Conservation (phyloP, 2,113 vertebrate genomes). For the Canis aureus region DNA sequence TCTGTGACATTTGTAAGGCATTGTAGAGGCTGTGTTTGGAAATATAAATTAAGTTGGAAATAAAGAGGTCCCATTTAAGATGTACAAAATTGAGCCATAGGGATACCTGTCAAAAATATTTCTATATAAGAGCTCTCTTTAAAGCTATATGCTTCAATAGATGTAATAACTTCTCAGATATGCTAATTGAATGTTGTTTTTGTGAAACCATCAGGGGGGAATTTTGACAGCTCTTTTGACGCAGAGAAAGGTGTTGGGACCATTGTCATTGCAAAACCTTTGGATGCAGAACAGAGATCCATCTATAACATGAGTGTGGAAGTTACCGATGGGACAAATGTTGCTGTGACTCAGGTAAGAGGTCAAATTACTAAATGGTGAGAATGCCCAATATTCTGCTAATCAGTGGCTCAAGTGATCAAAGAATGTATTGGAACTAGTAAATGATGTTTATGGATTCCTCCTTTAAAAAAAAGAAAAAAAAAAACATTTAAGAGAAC, state of each 20-base stretch:
- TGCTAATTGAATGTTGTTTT: constrained; percentile 87
- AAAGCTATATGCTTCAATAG: constrained; percentile 54
- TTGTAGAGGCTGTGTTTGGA: constrained; percentile 82
- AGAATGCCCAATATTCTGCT: background rate
- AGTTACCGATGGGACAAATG: constrained; percentile 96
- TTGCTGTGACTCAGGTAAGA: constrained; percentile 94
- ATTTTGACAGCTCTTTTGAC: constrained; percentile 95
- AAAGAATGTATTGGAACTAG: background rate
- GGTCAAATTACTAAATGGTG: constrained; percentile 49
- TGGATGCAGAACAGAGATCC: constrained; percentile 96
- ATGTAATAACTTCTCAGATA: constrained; percentile 58
- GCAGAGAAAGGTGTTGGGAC: constrained; percentile 95
- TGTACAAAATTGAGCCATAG: constrained; percentile 69
- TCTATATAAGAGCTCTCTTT: constrained; percentile 44
- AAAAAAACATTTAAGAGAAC: background rate
- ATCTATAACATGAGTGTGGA: constrained; percentile 97
- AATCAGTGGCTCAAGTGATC: background rate
- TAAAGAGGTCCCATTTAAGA: constrained; percentile 71
- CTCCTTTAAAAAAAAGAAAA: background rate
- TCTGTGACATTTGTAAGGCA: constrained; percentile 79
- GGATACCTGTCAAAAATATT: constrained; percentile 64
- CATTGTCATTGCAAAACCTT: constrained; percentile 95
- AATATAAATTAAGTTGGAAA: constrained; percentile 82
- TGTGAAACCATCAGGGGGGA: constrained; percentile 93
- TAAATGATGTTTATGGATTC: background rate